Evolutionary conservation across 2,113 vertebrate genomes (phyloP).

Genomic region (Coregonus clupeaformis): DNA sequence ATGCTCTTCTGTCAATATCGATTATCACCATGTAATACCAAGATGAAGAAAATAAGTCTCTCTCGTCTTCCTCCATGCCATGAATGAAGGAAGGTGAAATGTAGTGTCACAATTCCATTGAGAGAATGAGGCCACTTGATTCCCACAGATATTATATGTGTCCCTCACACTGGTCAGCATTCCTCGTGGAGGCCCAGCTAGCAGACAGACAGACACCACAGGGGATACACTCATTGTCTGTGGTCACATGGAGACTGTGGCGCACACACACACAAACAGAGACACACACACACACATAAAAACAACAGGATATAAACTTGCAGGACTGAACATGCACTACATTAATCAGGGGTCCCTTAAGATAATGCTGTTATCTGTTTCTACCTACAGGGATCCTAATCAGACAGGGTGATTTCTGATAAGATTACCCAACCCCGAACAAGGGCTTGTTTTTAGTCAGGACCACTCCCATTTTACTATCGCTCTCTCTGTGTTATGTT

Average conservation of each 20-base stretch:
- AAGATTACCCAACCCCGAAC: constrained; percentile 12
- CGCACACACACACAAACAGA: not conserved
- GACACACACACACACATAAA: not conserved
- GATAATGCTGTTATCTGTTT: not conserved
- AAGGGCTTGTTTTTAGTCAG: not conserved
- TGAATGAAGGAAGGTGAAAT: not conserved
- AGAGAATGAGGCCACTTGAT: not conserved
- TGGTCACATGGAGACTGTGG: not conserved
- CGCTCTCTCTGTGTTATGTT: not conserved
- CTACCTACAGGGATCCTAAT: not conserved
- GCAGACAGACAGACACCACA: constrained; percentile 5
- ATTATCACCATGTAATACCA: too few relatives aligned
- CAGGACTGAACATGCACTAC: not conserved
- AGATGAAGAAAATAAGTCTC: not conserved
- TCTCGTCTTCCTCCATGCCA: not conserved
- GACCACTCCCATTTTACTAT: not conserved
- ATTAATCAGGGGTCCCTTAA: not conserved
- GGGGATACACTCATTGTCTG: not conserved
- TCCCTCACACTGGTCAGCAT: constrained; percentile 13
- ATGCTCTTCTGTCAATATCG: too few relatives aligned
- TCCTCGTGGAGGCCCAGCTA: constrained; percentile 6
- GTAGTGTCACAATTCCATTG: not conserved
- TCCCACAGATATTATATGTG: constrained; percentile 2
- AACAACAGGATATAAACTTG: not conserved
- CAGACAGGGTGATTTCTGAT: constrained; percentile 12